Evolutionary conservation across 2,888 invertebrate species (phyloP), one percentile per base, ranked within the genome.

Genomic region (Lutraria lutraria): DNA sequence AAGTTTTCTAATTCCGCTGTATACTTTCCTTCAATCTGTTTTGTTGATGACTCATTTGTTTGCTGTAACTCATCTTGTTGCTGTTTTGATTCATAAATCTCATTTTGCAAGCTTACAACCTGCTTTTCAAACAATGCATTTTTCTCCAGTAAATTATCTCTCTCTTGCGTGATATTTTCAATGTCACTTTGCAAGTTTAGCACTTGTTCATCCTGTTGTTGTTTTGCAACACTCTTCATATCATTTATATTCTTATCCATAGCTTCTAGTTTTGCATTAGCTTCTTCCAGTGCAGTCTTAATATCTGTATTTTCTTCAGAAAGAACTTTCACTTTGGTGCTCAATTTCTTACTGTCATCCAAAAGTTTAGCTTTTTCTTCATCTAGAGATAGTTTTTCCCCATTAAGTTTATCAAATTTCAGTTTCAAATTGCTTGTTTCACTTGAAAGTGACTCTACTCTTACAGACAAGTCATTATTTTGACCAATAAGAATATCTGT

Each of bases 331-430:
- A 52, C 25, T 68, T 88, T 84, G 54, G 63, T 43, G 31, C 72
- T 79, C 29, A 85, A 13, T 54, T 16, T 53, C 21, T 86, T n/a
- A 34, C 86, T 25, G 29, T 82, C 81, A 63, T 84, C 63, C 81
- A 81, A 76, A 53, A 89, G 43, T 29, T 88, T 72, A 80, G 29
- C 79, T 81, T 88, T 85, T 83, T 76, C 83, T 85, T 90, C 88
- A 1, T 82, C 52, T 21, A 85, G n/a, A 16, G 76, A 82, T 21
- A n/a, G 25, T 29, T 31, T 85, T 34, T 81, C 80, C 16, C 54
- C 80, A 79, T 52, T 85, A 29, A 86, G 19, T 29, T 88, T 81
- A 43, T 87, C 79, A n/a, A 81, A 54, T 15, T 60, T 25, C 43
- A 25, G 43, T 52, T 68, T 53, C 21, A 43, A 34, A 19, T 85